These are phyloP conservation scores for Tenebrosternarchus preto DNA, from an alignment of 2,113 vertebrate species.

Conservation along the genomic window DNA sequence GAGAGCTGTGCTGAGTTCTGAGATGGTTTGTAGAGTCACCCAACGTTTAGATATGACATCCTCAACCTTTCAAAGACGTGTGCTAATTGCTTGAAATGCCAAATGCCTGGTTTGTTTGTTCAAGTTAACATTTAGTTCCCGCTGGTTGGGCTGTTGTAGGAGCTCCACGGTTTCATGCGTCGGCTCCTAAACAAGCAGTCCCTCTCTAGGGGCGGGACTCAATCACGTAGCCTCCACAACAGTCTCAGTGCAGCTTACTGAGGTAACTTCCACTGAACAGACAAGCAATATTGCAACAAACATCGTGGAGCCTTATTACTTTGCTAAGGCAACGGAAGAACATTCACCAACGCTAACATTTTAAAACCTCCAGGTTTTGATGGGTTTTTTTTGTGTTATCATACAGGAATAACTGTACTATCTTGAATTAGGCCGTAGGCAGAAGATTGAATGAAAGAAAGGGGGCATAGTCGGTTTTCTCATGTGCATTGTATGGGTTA, in stretches of 20 bases:
- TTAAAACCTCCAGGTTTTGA: background rate
- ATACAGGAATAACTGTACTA: background rate
- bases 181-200: slow-evolving; percentile 72
- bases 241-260: slow-evolving; percentile 30
- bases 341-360: background rate
- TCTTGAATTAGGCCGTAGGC: background rate
- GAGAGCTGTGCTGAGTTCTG: background rate
- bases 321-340: background rate
- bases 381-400: slow-evolving; percentile 3
- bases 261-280: slow-evolving; percentile 29
- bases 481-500: slow-evolving; percentile 55
- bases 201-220: slow-evolving; percentile 49
- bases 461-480: slow-evolving; percentile 58
- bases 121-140: slow-evolving; percentile 69
- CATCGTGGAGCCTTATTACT: slow-evolving; percentile 12
- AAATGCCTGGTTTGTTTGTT: slow-evolving; percentile 66
- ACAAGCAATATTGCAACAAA: slow-evolving; percentile 9
- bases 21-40: slow-evolving; percentile 9
- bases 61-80: slow-evolving; percentile 36
- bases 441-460: slow-evolving; percentile 54
- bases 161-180: slow-evolving; percentile 62
- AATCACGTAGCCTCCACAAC: slow-evolving; percentile 40
- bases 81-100: slow-evolving; percentile 45
- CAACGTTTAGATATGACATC: slow-evolving; percentile 44
- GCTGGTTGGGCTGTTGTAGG: slow-evolving; percentile 64